phyloP scores from a whole-genome alignment of 1,140 invertebrate genomes.

The Zeugodacus cucurbitae region DNA sequence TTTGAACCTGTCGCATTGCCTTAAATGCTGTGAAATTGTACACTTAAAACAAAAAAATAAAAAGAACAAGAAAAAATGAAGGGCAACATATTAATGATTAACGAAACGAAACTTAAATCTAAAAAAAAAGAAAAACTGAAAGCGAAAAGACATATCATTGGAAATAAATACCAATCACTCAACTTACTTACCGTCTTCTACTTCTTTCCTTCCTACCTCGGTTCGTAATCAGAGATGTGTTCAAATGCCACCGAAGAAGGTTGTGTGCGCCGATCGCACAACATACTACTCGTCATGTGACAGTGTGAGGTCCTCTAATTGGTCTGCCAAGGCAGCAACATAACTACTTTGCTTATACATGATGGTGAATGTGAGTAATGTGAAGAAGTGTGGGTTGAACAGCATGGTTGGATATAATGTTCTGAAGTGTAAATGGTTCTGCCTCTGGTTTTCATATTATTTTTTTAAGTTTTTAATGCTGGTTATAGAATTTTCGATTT shows the following conservation, averaged over 20 bases:
- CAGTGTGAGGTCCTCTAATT: slow-evolving; percentile 36
- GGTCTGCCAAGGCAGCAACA: neutral
- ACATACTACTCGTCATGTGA: neutral
- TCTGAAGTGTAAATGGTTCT: neutral
- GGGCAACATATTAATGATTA: slow-evolving; percentile 43
- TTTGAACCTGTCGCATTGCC: slow-evolving; percentile 28
- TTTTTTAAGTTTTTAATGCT: too few relatives aligned
- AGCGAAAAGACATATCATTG: slow-evolving; percentile 16
- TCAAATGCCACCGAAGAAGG: slow-evolving; percentile 31
- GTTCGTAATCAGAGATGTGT: slow-evolving; percentile 4
- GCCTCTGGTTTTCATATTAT: too few relatives aligned
- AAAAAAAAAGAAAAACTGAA: neutral
- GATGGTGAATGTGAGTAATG: neutral
- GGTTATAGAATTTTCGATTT: too few relatives aligned
- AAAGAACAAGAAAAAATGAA: neutral
- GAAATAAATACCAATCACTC: slow-evolving; percentile 38
- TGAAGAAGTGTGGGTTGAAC: neutral
- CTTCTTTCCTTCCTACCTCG: neutral
- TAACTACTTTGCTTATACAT: neutral
- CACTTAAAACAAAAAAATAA: slow-evolving; percentile 51
- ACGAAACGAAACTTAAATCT: neutral
- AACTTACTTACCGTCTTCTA: slow-evolving; percentile 13
- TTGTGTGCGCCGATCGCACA: neutral
- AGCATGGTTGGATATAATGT: neutral
- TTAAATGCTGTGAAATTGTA: slow-evolving; percentile 65